A percentile compares a stretch with the other conserved stretches of the same genome.
Conservation (phyloP, 2,888 invertebrate species). For the Steinernema scapterisci region DNA sequence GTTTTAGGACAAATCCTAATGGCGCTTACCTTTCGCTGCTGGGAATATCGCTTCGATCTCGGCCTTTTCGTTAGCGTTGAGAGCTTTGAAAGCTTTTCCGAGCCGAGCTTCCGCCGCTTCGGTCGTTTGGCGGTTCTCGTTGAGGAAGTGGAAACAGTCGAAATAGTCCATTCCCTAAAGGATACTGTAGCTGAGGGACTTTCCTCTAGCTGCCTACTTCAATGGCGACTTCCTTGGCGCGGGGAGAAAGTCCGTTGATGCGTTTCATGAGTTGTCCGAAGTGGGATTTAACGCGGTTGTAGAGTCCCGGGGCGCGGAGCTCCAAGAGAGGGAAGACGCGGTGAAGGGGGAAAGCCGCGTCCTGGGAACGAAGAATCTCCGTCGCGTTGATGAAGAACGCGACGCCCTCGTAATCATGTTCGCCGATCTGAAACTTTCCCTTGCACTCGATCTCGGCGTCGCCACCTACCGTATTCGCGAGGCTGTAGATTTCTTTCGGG, state of each 20-base stretch:
- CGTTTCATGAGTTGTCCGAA: neutral
- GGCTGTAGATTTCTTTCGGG: neutral
- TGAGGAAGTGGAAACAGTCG: neutral
- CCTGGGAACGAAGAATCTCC: neutral
- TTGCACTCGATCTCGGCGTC: neutral
- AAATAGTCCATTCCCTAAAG: slow-evolving; percentile 6
- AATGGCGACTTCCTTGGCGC: neutral
- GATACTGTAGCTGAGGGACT: neutral
- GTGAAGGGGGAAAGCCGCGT: neutral
- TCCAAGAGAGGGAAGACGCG: slow-evolving; percentile 3
- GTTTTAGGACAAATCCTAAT: neutral
- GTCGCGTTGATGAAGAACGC: slow-evolving; percentile 1
- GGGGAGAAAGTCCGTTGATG: neutral
- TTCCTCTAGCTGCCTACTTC: neutral
- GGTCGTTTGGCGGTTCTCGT: neutral
- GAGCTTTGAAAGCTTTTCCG: neutral
- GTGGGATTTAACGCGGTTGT: neutral
- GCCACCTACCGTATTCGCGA: neutral
- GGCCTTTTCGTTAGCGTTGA: neutral
- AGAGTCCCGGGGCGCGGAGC: neutral
- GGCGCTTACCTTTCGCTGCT: neutral
- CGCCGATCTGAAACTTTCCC: neutral
- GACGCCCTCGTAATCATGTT: neutral
- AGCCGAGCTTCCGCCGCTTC: neutral
- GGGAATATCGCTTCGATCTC: slow-evolving; percentile 1